phyloP scores from a whole-genome alignment of 2,888 invertebrate species.

The Monochamus alternatus region DNA sequence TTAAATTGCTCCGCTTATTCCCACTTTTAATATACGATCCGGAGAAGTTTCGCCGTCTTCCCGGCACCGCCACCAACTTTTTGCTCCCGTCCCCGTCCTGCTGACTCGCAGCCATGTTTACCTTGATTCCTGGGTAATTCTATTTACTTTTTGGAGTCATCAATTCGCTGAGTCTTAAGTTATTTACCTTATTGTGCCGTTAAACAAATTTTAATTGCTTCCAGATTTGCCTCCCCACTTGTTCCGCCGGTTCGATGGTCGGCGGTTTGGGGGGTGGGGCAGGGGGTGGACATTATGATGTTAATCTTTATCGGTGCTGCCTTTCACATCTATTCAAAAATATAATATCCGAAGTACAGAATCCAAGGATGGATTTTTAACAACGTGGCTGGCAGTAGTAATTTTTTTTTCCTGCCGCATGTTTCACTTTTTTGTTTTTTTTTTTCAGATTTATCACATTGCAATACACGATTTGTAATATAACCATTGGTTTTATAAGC shows the following conservation, averaged over 20 bases:
- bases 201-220: conserved; percentile 47
- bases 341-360: too few species aligned
- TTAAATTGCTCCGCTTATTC: conserved; percentile 23
- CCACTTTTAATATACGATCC: conserved; percentile 20
- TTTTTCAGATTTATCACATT: too few species aligned
- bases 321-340: too few species aligned
- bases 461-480: too few species aligned
- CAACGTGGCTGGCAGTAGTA: not conserved
- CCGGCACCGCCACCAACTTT: conserved; percentile 29
- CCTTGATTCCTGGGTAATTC: conserved; percentile 56
- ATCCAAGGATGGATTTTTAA: too few species aligned
- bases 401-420: not conserved
- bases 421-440: not conserved
- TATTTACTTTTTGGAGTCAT: conserved; percentile 59
- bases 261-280: not conserved
- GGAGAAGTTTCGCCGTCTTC: conserved; percentile 30
- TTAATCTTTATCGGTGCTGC: not conserved
- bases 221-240: conserved; percentile 31
- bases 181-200: conserved; percentile 47
- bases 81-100: conserved; percentile 25
- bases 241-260: conserved; percentile 2
- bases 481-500: too few species aligned
- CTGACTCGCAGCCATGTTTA: conserved; percentile 49
- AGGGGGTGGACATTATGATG: not conserved
- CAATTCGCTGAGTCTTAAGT: conserved; percentile 50